Evolutionary conservation across 2,113 vertebrate species (phyloP).

Genomic region (Rhodinocichla rosea): DNA sequence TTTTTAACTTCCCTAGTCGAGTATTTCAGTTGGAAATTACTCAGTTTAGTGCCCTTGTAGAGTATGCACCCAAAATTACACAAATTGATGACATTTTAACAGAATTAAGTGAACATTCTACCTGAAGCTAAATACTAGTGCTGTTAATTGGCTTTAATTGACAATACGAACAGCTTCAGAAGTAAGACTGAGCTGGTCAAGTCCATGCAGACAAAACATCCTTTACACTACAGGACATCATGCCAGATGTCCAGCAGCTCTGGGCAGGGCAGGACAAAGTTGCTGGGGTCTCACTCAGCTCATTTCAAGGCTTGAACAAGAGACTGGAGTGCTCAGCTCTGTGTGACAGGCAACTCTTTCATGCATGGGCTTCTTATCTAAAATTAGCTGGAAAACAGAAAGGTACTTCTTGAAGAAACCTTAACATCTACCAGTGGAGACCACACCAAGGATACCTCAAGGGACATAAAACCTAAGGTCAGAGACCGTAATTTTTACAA

Average conservation of each 20-base stretch:
- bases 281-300: not conserved
- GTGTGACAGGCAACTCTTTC: not conserved
- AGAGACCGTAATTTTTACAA: conserved; percentile 56
- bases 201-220: not conserved
- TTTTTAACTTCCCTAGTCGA: not conserved
- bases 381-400: not conserved
- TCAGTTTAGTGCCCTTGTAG: not conserved
- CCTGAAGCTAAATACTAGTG: not conserved
- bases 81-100: not conserved
- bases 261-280: not conserved
- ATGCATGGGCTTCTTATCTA: not conserved
- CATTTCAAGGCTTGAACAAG: not conserved
- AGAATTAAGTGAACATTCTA: not conserved
- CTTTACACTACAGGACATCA: not conserved
- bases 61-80: not conserved
- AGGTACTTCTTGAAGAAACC: not conserved
- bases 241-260: not conserved
- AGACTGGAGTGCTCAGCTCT: not conserved
- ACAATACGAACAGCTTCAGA: not conserved
- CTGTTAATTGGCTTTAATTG: not conserved
- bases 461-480: conserved; percentile 33
- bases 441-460: conserved; percentile 8
- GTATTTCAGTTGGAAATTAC: not conserved
- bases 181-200: not conserved
- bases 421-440: not conserved